These are phyloP conservation scores for Eupithecia vulgata DNA, from an alignment of 2,888 invertebrate genomes.

Conservation along the genomic window DNA sequence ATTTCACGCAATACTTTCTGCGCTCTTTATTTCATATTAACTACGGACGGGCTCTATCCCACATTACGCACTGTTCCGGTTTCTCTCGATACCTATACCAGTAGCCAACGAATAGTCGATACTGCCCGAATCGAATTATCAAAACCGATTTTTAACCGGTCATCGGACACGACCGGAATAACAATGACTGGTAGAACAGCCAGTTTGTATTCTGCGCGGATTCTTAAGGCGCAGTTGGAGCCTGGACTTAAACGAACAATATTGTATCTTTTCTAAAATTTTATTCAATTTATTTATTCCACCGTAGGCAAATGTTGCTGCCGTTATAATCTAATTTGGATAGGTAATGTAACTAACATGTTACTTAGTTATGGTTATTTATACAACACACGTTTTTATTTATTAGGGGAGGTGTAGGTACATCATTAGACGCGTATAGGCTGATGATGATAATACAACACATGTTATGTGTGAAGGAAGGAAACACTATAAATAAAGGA, in stretches of 20 bases:
- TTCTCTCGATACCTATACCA: slow-evolving; percentile 17
- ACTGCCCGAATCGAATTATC: slow-evolving; percentile 58
- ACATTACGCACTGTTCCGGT: slow-evolving; percentile 19
- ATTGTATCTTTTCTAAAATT: not conserved
- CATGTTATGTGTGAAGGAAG: no score
- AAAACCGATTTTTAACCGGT: slow-evolving; percentile 55
- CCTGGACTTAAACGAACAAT: slow-evolving; percentile 2
- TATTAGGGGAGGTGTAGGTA: no score
- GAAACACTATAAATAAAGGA: no score
- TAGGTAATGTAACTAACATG: no score
- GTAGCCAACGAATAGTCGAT: slow-evolving; percentile 24
- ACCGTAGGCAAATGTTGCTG: no score
- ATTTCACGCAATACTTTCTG: slow-evolving; percentile 11
- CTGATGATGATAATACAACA: no score
- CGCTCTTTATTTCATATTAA: slow-evolving; percentile 12
- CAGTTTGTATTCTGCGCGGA: slow-evolving; percentile 21
- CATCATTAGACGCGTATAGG: no score
- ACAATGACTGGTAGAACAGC: slow-evolving; percentile 52
- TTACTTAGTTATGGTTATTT: no score
- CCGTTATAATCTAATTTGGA: no score
- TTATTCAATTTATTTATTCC: no score
- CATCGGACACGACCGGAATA: slow-evolving; percentile 58
- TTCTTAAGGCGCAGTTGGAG: slow-evolving; percentile 18
- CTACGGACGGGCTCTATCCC: slow-evolving; percentile 16
- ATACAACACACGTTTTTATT: no score